A percentile compares a stretch with the other conserved stretches of the same genome.
Evolutionary conservation across 2,888 invertebrate genomes (phyloP).

Genomic region (Agrotis clavis): DNA sequence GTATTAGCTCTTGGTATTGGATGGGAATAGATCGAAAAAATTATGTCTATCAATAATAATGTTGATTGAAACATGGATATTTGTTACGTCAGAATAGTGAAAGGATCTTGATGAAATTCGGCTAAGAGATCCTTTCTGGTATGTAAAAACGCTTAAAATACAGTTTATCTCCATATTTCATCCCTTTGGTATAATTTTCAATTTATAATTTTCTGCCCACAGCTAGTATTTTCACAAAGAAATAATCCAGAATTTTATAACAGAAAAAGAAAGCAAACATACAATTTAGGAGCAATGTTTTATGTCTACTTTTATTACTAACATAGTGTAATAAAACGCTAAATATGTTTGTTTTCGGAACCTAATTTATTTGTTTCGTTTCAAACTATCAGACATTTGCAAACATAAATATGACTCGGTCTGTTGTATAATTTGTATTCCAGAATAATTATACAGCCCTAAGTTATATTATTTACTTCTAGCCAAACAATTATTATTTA

Average conservation of each 20-base stretch:
- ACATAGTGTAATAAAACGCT: neutral
- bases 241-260: neutral
- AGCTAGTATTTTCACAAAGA: neutral
- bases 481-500: conserved; percentile 2
- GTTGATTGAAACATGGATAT: too few species aligned
- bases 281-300: conserved; percentile 1
- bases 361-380: conserved; percentile 1
- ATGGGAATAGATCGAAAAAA: too few species aligned
- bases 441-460: neutral
- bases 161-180: too few species aligned
- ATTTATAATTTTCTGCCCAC: too few species aligned
- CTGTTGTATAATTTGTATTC: neutral
- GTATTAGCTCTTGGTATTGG: too few species aligned
- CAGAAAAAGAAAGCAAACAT: neutral
- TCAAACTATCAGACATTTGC: neutral
- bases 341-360: neutral
- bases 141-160: too few species aligned
- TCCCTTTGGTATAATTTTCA: too few species aligned
- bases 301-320: neutral
- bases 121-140: too few species aligned
- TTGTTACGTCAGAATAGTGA: too few species aligned
- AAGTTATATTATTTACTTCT: neutral
- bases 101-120: too few species aligned
- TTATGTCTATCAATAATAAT: too few species aligned
- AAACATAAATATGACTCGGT: neutral